Conservation (phyloP, 2,888 invertebrate genomes). For the Germaria angustata region DNA sequence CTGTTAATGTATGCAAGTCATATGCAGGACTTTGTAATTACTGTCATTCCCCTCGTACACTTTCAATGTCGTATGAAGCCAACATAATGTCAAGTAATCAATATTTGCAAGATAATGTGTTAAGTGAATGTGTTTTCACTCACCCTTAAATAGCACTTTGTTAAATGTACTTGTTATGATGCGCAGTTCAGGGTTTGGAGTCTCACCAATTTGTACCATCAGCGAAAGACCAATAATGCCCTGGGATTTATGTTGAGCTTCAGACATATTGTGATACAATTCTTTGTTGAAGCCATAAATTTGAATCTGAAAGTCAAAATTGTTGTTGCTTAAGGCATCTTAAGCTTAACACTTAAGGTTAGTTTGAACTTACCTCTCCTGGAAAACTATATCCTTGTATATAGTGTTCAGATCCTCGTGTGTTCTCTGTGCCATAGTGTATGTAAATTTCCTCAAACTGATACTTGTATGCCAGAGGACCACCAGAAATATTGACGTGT, state of each 20-base stretch:
- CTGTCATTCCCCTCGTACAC: not conserved
- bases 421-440: slow-evolving; percentile 94
- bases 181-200: slow-evolving; percentile 91
- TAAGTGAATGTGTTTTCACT: slow-evolving; percentile 74
- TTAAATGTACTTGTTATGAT: slow-evolving; percentile 93
- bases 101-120: slow-evolving; percentile 8
- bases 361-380: slow-evolving; percentile 89
- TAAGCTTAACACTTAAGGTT: not conserved
- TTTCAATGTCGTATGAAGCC: not conserved
- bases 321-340: not conserved
- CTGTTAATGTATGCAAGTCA: slow-evolving; percentile 43
- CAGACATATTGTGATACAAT: slow-evolving; percentile 97
- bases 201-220: slow-evolving; percentile 95
- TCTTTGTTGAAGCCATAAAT: slow-evolving; percentile 98
- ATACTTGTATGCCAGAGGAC: slow-evolving; percentile 96
- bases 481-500: slow-evolving; percentile 96
- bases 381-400: slow-evolving; percentile 97
- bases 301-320: slow-evolving; percentile 86
- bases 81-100: slow-evolving; percentile 18
- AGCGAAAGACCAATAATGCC: slow-evolving; percentile 96
- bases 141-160: slow-evolving; percentile 92
- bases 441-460: slow-evolving; percentile 97
- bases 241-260: slow-evolving; percentile 97
- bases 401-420: slow-evolving; percentile 96
- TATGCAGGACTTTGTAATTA: slow-evolving; percentile 25